Conservation (phyloP, 35 echinoderm and acorn worm species). For the Holothuria glaberrima region DNA sequence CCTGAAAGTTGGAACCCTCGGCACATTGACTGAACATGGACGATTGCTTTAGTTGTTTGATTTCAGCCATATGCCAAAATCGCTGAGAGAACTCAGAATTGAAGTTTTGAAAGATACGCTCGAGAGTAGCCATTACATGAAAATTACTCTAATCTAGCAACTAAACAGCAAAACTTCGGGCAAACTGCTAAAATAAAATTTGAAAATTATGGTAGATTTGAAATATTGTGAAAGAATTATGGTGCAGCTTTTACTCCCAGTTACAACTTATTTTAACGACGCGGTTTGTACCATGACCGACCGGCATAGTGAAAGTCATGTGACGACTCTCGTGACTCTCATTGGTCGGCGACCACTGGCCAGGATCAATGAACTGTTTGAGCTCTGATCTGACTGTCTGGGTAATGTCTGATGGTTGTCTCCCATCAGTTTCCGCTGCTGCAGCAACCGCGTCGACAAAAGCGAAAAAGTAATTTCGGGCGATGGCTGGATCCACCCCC, state of each 20-base stretch:
- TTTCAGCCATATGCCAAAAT: too few relatives aligned
- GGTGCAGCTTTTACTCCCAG: conserved; percentile 4
- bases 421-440: neutral
- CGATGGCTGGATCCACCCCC: conserved; percentile 13
- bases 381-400: conserved; percentile 15
- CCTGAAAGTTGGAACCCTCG: too few relatives aligned
- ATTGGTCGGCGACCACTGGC: conserved; percentile 20
- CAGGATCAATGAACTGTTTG: conserved; percentile 17
- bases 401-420: neutral
- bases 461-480: conserved; percentile 28
- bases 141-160: too few relatives aligned
- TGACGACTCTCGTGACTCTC: conserved; percentile 16
- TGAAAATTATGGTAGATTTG: too few relatives aligned
- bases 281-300: conserved; percentile 3
- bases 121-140: too few relatives aligned
- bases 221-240: too few relatives aligned
- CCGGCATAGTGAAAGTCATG: conserved; percentile 46
- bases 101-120: too few relatives aligned
- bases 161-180: too few relatives aligned
- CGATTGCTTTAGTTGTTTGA: too few relatives aligned
- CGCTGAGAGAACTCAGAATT: too few relatives aligned
- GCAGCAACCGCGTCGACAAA: conserved; percentile 16
- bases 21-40: too few relatives aligned
- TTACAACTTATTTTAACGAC: conserved; percentile 37
- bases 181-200: too few relatives aligned